A percentile compares a stretch with the other conserved stretches of the same genome.
Evolutionary conservation across 2,888 invertebrate genomes (phyloP).

Genomic region (Drosophila kambysellisi): DNA sequence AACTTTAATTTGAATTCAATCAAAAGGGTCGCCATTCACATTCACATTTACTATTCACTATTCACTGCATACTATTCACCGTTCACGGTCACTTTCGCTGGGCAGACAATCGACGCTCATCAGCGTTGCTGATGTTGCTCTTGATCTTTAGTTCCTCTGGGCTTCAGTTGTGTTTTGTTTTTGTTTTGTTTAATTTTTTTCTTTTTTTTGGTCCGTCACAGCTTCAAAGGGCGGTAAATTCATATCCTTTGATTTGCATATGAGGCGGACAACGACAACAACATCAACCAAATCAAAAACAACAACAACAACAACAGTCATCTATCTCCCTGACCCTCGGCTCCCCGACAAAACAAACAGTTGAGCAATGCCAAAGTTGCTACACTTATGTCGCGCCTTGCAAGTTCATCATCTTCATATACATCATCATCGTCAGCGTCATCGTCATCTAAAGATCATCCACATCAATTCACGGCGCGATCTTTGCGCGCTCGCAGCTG

Average conservation of each 20-base stretch:
- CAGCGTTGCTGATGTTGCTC: conserved; percentile 52
- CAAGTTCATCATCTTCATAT: conserved; percentile 63
- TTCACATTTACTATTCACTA: conserved; percentile 29
- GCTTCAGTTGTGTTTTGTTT: conserved; percentile 24
- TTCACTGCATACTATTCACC: conserved; percentile 35
- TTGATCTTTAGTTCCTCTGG: conserved; percentile 41
- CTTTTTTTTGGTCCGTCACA: conserved; percentile 39
- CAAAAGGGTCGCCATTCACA: conserved; percentile 55
- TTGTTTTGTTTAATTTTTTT: not conserved
- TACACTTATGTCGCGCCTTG: conserved; percentile 75
- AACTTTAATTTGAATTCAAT: conserved; percentile 78
- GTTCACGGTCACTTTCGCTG: conserved; percentile 59
- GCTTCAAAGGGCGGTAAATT: conserved; percentile 59
- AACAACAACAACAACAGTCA: conserved; percentile 27
- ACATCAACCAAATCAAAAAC: conserved; percentile 33
- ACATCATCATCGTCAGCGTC: conserved; percentile 40
- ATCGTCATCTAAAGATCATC: conserved; percentile 49
- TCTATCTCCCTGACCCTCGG: conserved; percentile 57
- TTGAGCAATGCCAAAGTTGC: conserved; percentile 57
- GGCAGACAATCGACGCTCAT: conserved; percentile 78
- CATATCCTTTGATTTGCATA: conserved; percentile 69
- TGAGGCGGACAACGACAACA: conserved; percentile 44
- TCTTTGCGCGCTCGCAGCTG: conserved; percentile 59
- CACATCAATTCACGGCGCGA: conserved; percentile 62
- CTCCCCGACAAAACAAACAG: conserved; percentile 67